Conservation (phyloP, 2,113 vertebrate species). For the Pholis gunnellus region DNA sequence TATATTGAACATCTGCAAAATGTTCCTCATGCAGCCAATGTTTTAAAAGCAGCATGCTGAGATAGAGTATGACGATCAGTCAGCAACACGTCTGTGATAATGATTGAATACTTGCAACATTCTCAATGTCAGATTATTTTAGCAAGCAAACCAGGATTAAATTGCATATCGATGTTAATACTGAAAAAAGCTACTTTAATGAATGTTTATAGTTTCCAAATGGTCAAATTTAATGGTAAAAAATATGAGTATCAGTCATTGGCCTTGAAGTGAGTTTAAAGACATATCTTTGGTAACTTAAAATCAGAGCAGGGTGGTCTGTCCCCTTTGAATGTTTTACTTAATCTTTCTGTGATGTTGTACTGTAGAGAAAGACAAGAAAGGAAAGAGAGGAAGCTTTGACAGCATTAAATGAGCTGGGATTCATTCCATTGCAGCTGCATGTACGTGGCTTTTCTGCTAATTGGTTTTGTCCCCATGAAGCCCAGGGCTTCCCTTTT, state of each 20-base stretch:
- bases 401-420: conserved; percentile 42
- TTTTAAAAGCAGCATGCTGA: neutral
- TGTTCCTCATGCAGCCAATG: neutral
- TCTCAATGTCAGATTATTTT: neutral
- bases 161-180: neutral
- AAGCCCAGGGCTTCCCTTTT: conserved; percentile 57
- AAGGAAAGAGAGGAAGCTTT: conserved; percentile 13
- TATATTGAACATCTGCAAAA: neutral
- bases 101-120: neutral
- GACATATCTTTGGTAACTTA: conserved; percentile 1
- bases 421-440: conserved; percentile 51
- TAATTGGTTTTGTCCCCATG: conserved; percentile 70
- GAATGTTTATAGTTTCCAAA: neutral
- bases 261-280: conserved; percentile 2
- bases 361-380: conserved; percentile 26
- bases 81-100: neutral
- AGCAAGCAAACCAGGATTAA: neutral
- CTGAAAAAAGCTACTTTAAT: neutral
- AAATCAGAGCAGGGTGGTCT: conserved; percentile 9
- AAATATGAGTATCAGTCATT: conserved; percentile 17
- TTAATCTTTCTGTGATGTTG: conserved; percentile 25
- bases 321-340: conserved; percentile 34
- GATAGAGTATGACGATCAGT: neutral
- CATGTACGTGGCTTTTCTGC: conserved; percentile 57
- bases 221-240: neutral